Conservation (phyloP, 1,140 invertebrate species). For the Drosophila lini region DNA sequence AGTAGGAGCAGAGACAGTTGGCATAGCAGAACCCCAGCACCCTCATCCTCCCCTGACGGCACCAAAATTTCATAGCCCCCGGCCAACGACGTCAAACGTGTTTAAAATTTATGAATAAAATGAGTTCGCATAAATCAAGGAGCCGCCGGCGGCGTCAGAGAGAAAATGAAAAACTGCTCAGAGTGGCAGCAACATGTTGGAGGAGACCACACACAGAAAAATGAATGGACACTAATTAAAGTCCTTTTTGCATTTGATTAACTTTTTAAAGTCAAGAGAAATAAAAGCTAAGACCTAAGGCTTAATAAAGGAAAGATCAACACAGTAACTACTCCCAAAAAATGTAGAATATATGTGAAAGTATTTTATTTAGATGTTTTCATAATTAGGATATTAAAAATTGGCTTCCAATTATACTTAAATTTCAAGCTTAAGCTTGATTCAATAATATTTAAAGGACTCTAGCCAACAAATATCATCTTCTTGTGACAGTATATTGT, state of each 20-base stretch:
- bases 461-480: background rate
- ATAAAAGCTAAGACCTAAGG: background rate
- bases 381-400: background rate
- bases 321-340: no score
- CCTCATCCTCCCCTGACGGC: background rate
- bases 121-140: conserved; percentile 76
- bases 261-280: background rate
- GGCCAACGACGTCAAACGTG: conserved; percentile 46
- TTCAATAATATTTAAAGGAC: background rate
- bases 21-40: conserved; percentile 6
- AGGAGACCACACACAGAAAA: conserved; percentile 20
- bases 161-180: conserved; percentile 61
- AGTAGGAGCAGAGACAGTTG: conserved; percentile 19
- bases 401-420: background rate
- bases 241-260: background rate
- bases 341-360: background rate
- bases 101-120: conserved; percentile 82
- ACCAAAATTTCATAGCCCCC: conserved; percentile 28
- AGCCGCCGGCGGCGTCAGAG: conserved; percentile 29
- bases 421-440: background rate
- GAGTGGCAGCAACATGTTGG: conserved; percentile 34
- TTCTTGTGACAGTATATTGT: no score
- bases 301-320: background rate
- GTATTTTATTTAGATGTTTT: no score
- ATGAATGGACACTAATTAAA: background rate